phyloP scores from a whole-genome alignment of 2,888 invertebrate genomes.

The Gortyna flavago region DNA sequence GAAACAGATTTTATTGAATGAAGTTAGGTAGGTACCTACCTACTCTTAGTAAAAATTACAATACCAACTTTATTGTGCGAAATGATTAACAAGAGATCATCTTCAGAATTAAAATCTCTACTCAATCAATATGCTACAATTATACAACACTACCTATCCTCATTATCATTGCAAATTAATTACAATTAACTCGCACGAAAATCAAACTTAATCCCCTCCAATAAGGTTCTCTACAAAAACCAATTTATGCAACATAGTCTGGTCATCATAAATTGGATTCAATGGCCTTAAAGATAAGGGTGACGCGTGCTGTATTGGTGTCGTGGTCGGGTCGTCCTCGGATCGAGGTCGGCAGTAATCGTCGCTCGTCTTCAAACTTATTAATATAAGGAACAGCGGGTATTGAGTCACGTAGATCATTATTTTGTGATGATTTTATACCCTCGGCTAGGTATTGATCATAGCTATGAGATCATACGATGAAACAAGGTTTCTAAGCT shows the following conservation, averaged over 20 bases:
- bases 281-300: conserved; percentile 41
- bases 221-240: conserved; percentile 16
- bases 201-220: conserved; percentile 16
- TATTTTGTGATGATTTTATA: not conserved
- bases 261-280: conserved; percentile 31
- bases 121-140: conserved; percentile 3
- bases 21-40: too few species aligned
- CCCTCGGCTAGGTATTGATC: not conserved
- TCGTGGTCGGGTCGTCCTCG: conserved; percentile 50
- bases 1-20: too few species aligned
- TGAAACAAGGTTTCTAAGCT: not conserved
- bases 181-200: not conserved
- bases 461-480: conserved; percentile 17
- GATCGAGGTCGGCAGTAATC: conserved; percentile 62
- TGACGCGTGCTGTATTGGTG: conserved; percentile 38
- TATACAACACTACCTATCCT: conserved; percentile 23
- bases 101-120: not conserved
- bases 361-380: conserved; percentile 61
- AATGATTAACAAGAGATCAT: not conserved
- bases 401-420: conserved; percentile 7
- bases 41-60: too few species aligned
- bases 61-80: too few species aligned
- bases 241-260: not conserved
- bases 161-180: conserved; percentile 39
- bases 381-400: conserved; percentile 58